Evolutionary conservation across 2,797 vertebrate genomes (phyloP).

Genomic region (Pseudochirops corinnae): DNA sequence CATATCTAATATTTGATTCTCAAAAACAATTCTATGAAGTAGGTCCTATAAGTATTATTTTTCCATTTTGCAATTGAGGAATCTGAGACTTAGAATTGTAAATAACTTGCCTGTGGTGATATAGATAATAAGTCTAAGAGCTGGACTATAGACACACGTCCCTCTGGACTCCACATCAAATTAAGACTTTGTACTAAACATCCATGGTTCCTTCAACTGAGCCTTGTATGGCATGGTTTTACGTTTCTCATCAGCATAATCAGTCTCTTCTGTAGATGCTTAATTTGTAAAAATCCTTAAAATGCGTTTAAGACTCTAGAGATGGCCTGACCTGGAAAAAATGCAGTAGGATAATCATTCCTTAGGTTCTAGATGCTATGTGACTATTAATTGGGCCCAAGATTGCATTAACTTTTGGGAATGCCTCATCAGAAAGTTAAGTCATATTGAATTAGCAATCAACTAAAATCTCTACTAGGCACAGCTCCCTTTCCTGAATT

Average conservation of each 20-base stretch:
- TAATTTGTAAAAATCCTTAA: background rate
- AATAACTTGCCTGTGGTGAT: background rate
- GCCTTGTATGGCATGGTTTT: background rate
- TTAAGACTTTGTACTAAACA: background rate
- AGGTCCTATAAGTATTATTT: background rate
- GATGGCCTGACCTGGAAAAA: background rate
- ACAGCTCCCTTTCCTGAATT: background rate
- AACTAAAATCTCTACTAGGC: background rate
- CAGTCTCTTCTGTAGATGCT: too few species aligned
- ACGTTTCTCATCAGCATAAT: background rate
- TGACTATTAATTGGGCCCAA: background rate
- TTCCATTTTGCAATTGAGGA: background rate
- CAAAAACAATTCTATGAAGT: background rate
- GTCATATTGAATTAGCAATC: background rate
- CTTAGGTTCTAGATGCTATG: background rate
- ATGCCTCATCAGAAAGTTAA: background rate
- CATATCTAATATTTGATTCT: background rate
- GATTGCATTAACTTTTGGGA: background rate
- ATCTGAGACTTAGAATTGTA: background rate
- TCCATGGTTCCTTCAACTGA: background rate
- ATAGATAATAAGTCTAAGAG: background rate
- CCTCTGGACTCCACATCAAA: background rate
- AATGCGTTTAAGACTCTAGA: background rate
- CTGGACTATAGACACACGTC: background rate
- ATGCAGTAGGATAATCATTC: background rate